phyloP scores from a whole-genome alignment of 37 sponge, comb jelly and placozoan genomes.

The Aphrocallistes beatrix region DNA sequence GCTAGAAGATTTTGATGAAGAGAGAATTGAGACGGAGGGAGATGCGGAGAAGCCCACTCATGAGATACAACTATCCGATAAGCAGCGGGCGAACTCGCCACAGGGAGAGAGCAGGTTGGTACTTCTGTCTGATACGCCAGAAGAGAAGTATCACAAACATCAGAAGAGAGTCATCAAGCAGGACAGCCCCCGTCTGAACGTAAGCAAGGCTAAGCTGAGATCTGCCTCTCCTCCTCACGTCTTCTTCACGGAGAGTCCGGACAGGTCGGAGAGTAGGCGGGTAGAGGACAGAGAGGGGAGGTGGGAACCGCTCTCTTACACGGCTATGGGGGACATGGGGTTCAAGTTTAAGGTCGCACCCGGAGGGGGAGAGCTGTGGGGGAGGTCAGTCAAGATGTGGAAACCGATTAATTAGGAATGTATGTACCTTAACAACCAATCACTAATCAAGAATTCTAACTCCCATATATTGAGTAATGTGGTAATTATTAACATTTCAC shows the following conservation, averaged over 20 bases:
- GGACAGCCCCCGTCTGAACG: background rate
- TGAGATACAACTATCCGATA: too few relatives aligned
- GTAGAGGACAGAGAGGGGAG: background rate
- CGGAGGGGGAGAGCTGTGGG: background rate
- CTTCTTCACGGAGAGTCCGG: conserved; percentile 13
- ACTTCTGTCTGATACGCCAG: background rate
- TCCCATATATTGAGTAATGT: too few relatives aligned
- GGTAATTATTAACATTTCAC: too few relatives aligned
- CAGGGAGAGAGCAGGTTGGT: background rate
- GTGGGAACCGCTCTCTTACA: conserved; percentile 2
- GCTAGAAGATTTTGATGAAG: background rate
- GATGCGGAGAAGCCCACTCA: too few relatives aligned
- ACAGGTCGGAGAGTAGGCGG: background rate
- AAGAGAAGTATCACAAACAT: background rate
- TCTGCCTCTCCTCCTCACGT: background rate
- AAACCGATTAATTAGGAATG: background rate
- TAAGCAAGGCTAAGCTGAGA: background rate
- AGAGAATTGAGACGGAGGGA: background rate
- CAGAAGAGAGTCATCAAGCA: background rate
- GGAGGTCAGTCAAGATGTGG: conserved; percentile 4
- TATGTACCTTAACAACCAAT: too few relatives aligned
- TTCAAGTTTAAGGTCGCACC: background rate
- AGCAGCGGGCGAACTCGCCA: too few relatives aligned
- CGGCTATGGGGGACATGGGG: background rate
- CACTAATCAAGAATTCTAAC: too few relatives aligned